These are phyloP conservation scores for Delia radicum DNA, from an alignment of 1,140 invertebrate species.

Conservation along the genomic window DNA sequence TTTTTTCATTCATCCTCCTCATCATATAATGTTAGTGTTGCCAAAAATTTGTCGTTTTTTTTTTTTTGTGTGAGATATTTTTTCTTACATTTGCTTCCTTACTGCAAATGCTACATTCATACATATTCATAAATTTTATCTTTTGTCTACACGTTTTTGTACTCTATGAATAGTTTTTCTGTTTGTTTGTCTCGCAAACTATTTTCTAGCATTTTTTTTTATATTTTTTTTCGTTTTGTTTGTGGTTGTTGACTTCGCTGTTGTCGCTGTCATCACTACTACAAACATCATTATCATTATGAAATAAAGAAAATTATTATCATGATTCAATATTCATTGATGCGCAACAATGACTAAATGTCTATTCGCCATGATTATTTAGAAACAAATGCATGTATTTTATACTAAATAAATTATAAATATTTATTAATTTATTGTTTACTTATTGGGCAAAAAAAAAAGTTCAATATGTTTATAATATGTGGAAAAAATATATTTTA, in stretches of 20 bases:
- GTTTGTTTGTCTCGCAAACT: no score
- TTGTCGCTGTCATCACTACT: background rate
- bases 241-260: background rate
- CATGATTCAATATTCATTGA: conserved; percentile 2
- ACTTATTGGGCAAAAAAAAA: no score
- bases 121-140: conserved; percentile 2
- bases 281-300: background rate
- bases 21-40: background rate
- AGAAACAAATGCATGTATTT: background rate
- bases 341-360: conserved; percentile 1
- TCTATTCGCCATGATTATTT: background rate
- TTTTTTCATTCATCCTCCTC: background rate
- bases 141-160: background rate
- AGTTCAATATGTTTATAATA: no score
- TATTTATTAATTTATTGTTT: no score
- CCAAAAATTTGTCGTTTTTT: background rate
- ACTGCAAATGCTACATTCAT: no score
- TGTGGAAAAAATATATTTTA: no score
- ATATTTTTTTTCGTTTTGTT: no score
- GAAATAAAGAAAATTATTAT: background rate
- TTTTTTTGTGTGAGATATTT: background rate
- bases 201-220: no score
- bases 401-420: no score
- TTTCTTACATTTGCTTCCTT: background rate
- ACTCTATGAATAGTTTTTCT: background rate